Evolutionary conservation across 2,797 vertebrate species (phyloP).

Genomic region (Thaleichthys pacificus): DNA sequence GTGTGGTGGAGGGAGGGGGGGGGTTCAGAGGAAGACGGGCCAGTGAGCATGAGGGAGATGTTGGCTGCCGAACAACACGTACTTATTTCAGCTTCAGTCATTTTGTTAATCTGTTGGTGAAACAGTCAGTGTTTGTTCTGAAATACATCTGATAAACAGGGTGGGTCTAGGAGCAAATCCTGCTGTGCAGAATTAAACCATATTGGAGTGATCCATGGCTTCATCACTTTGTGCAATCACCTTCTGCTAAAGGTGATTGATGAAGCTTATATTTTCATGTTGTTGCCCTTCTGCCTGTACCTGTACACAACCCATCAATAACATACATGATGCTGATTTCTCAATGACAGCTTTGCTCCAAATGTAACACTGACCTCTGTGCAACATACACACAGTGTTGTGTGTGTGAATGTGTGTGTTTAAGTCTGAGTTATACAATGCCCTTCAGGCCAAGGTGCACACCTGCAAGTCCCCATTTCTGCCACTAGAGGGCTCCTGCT

Average conservation of each 20-base stretch:
- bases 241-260: background rate
- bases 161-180: too few species aligned
- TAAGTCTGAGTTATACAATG: background rate
- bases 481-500: conserved; percentile 3
- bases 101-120: background rate
- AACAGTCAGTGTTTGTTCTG: background rate
- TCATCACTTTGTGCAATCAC: too few species aligned
- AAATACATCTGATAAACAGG: too few species aligned
- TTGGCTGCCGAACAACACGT: too few species aligned
- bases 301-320: too few species aligned
- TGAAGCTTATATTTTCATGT: background rate
- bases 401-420: background rate
- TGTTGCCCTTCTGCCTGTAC: background rate
- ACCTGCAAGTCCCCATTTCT: background rate
- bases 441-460: background rate
- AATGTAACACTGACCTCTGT: background rate
- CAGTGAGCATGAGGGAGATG: too few species aligned
- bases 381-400: background rate
- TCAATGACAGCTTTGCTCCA: background rate
- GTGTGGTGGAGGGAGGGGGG: too few species aligned
- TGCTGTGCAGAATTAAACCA: too few species aligned
- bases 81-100: too few species aligned
- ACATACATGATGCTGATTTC: background rate
- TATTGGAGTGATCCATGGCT: too few species aligned
- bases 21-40: too few species aligned